Conservation (phyloP, 2,113 vertebrate genomes). For the Notechis scutatus region DNA sequence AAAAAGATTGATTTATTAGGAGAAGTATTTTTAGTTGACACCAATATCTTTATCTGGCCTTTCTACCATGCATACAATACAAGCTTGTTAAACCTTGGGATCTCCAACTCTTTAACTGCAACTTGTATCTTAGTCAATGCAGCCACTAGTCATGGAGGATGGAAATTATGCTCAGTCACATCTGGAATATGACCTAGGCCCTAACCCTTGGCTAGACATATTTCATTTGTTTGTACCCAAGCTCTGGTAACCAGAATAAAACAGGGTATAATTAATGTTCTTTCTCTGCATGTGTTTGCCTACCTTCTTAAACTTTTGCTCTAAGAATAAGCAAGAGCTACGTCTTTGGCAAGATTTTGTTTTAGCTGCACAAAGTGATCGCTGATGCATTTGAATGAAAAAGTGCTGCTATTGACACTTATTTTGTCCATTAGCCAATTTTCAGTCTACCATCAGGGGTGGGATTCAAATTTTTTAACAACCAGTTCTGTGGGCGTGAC, state of each 20-base stretch:
- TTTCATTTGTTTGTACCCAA: not conserved
- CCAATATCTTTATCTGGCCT: not conserved
- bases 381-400: not conserved
- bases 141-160: not conserved
- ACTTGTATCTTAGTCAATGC: not conserved
- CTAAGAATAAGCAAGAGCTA: not conserved
- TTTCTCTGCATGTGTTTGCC: not conserved
- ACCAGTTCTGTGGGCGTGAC: no score
- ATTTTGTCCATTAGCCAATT: not conserved
- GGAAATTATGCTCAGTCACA: not conserved
- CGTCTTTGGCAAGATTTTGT: constrained; percentile 9
- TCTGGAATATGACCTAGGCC: not conserved
- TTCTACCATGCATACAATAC: not conserved
- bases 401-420: not conserved
- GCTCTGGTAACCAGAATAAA: not conserved
- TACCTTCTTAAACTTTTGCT: not conserved
- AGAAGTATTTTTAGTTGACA: no score
- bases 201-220: not conserved
- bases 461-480: no score
- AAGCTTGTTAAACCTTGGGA: not conserved
- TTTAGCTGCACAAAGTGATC: not conserved
- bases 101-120: not conserved
- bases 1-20: no score
- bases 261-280: not conserved
- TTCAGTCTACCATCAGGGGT: not conserved